Percentiles rank a stretch among this genome's conserved stretches.
These are phyloP conservation scores for Novumbra hubbsi DNA, from an alignment of 2,797 vertebrate genomes.

Conservation along the genomic window DNA sequence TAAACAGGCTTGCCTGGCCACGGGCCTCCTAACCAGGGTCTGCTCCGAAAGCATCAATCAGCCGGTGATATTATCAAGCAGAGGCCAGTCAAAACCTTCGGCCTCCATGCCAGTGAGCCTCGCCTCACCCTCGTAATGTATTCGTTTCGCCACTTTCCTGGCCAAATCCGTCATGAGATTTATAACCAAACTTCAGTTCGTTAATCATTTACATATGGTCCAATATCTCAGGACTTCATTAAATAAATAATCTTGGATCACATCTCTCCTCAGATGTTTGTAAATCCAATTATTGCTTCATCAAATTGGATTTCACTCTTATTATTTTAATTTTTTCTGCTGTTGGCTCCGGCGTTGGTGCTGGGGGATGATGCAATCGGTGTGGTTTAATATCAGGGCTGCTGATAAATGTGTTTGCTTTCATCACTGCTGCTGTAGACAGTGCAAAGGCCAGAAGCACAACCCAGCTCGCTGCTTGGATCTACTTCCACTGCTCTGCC, in stretches of 20 bases:
- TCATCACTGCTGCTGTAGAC: conserved; percentile 62
- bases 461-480: conserved; percentile 60
- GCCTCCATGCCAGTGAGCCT: conserved; percentile 41
- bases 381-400: conserved; percentile 67
- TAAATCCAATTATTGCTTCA: conserved; percentile 75
- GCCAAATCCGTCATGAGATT: conserved; percentile 57
- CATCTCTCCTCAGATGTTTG: conserved; percentile 72
- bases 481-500: conserved; percentile 50
- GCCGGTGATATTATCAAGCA: conserved; percentile 64
- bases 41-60: conserved; percentile 62
- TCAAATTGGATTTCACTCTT: conserved; percentile 72
- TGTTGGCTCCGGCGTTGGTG: conserved; percentile 15
- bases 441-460: conserved; percentile 65
- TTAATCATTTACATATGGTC: conserved; percentile 72
- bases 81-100: conserved; percentile 37
- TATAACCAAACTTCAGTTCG: conserved; percentile 54
- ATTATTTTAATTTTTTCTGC: conserved; percentile 68
- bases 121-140: conserved; percentile 55
- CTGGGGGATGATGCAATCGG: conserved; percentile 64
- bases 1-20: conserved; percentile 42
- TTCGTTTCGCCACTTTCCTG: conserved; percentile 54
- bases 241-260: conserved; percentile 70
- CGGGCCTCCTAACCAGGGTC: conserved; percentile 38
- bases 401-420: conserved; percentile 75
- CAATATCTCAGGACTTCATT: conserved; percentile 73